These are phyloP conservation scores for Euschistus heros DNA, from an alignment of 1,140 invertebrate species.

Conservation along the genomic window DNA sequence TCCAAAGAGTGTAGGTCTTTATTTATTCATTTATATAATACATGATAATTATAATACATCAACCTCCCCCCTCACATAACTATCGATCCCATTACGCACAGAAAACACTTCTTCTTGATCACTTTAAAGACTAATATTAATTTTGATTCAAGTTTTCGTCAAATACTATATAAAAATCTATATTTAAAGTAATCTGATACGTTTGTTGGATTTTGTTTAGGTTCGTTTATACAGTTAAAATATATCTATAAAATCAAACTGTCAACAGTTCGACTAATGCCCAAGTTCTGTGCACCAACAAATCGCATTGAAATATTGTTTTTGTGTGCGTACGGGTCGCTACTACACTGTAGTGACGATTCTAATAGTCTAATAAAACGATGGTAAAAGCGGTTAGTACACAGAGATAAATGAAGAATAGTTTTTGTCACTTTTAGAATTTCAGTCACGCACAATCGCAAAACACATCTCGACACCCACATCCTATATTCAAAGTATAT, in stretches of 20 bases:
- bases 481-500: slow-evolving; percentile 22
- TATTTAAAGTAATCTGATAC: background rate
- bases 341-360: slow-evolving; percentile 16
- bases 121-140: slow-evolving; percentile 10
- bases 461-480: slow-evolving; percentile 18
- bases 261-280: slow-evolving; percentile 19
- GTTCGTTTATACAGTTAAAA: slow-evolving; percentile 7
- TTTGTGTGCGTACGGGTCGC: slow-evolving; percentile 22
- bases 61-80: slow-evolving; percentile 15
- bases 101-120: slow-evolving; percentile 1
- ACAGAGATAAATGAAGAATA: slow-evolving; percentile 26
- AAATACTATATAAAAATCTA: slow-evolving; percentile 7
- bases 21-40: background rate
- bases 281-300: slow-evolving; percentile 17
- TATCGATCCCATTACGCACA: slow-evolving; percentile 11
- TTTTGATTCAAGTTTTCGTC: slow-evolving; percentile 9
- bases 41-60: slow-evolving; percentile 6
- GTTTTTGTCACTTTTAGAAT: slow-evolving; percentile 20
- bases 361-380: slow-evolving; percentile 25
- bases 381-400: slow-evolving; percentile 27
- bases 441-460: slow-evolving; percentile 25
- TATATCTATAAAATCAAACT: slow-evolving; percentile 9
- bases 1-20: slow-evolving; percentile 20
- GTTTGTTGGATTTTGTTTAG: slow-evolving; percentile 8
- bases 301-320: slow-evolving; percentile 16